These are phyloP conservation scores for Diaprepes abbreviatus DNA, from an alignment of 2,888 invertebrate species.

Conservation along the genomic window DNA sequence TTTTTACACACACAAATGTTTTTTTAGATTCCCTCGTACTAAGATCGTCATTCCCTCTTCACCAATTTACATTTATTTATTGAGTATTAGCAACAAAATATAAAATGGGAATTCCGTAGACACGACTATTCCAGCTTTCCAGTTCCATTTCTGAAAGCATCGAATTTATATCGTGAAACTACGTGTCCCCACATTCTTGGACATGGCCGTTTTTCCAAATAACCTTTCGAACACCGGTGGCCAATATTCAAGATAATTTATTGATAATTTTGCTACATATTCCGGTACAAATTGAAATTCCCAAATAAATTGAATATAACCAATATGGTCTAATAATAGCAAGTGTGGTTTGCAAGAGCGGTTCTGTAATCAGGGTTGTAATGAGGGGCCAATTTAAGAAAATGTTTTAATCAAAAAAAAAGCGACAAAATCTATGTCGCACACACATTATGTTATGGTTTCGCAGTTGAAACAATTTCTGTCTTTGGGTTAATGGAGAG, in stretches of 20 bases:
- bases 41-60: no score
- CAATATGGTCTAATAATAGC: conserved; percentile 13
- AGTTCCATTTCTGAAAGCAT: not conserved
- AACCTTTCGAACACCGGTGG: conserved; percentile 30
- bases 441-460: no score
- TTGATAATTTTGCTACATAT: conserved; percentile 46
- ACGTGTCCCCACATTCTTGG: conserved; percentile 25
- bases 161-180: conserved; percentile 15
- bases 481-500: no score
- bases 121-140: not conserved
- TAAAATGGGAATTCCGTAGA: not conserved
- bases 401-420: no score
- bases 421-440: no score
- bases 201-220: conserved; percentile 21
- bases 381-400: no score
- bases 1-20: no score
- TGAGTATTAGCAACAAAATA: not conserved
- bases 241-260: conserved; percentile 46
- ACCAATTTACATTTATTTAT: no score
- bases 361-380: no score
- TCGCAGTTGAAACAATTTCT: no score
- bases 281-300: conserved; percentile 46
- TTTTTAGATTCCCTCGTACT: no score
- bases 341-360: no score
- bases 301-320: conserved; percentile 41